Evolutionary conservation across 1,140 invertebrate species (phyloP).

Genomic region (Temnothorax nylanderi): DNA sequence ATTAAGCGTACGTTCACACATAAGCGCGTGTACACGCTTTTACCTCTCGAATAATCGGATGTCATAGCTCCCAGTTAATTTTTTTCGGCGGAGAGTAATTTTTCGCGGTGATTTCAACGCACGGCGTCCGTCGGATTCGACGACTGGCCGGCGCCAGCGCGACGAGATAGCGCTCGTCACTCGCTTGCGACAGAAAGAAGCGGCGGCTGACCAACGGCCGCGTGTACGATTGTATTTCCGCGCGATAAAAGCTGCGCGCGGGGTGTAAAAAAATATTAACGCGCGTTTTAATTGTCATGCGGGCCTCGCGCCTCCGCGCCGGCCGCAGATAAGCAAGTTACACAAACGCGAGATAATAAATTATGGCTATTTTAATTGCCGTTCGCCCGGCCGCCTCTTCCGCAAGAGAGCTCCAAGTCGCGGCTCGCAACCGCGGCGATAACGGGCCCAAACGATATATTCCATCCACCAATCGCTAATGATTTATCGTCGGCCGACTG

Average conservation of each 20-base stretch:
- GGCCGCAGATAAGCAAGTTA: constrained; percentile 64
- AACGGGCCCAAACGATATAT: constrained; percentile 70
- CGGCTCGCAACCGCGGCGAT: constrained; percentile 58
- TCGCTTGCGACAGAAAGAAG: constrained; percentile 24
- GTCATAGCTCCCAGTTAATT: neutral
- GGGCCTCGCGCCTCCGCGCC: constrained; percentile 29
- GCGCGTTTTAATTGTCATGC: constrained; percentile 66
- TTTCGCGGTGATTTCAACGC: constrained; percentile 81
- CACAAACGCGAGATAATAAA: constrained; percentile 72
- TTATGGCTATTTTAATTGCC: constrained; percentile 75
- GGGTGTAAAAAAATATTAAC: constrained; percentile 21
- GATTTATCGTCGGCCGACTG: constrained; percentile 69
- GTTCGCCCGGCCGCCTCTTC: constrained; percentile 59
- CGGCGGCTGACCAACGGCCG: constrained; percentile 30
- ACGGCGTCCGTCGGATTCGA: constrained; percentile 80
- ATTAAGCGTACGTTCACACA: neutral
- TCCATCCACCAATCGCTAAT: constrained; percentile 70
- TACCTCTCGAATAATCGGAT: neutral
- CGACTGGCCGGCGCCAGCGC: constrained; percentile 24
- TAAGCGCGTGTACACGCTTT: neutral
- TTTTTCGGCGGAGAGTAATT: constrained; percentile 24
- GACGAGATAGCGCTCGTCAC: constrained; percentile 56
- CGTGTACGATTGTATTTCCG: constrained; percentile 38
- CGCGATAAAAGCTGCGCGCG: constrained; percentile 7
- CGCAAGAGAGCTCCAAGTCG: constrained; percentile 58